Evolutionary conservation across 23 tunicate genomes (phyloP).

Genomic region (Trididemnum miniatum): DNA sequence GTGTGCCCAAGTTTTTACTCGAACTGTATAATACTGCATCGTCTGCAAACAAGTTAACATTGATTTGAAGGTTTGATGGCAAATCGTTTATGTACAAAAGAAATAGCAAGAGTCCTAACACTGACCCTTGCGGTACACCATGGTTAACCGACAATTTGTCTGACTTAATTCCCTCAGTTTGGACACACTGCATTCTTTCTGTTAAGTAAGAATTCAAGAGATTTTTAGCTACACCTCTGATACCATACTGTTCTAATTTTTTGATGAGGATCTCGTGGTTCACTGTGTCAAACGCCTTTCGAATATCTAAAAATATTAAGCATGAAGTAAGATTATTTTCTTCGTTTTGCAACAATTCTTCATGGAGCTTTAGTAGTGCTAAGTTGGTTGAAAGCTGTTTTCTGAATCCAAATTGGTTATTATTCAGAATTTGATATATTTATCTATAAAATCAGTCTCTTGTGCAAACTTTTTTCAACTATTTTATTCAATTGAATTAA

Average conservation of each 20-base stretch:
- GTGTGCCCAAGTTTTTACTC: background rate
- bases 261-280: background rate
- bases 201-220: background rate
- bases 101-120: background rate
- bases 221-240: background rate
- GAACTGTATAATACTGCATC: background rate
- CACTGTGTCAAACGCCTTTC: background rate
- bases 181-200: background rate
- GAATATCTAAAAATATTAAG: background rate
- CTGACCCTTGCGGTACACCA: background rate
- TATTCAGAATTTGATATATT: background rate
- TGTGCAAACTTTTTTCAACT: background rate
- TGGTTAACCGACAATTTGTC: background rate
- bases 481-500: background rate
- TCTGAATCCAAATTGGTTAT: background rate
- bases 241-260: background rate
- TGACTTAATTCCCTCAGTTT: background rate
- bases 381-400: background rate
- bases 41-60: background rate
- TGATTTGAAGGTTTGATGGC: background rate
- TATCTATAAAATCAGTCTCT: too few species aligned
- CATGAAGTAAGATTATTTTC: background rate
- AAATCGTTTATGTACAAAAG: background rate
- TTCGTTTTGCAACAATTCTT: background rate
- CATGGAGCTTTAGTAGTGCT: background rate